A percentile compares a stretch with the other conserved stretches of the same genome.
Evolutionary conservation across 2,888 invertebrate species (phyloP).

Genomic region (Conomelus anceps): DNA sequence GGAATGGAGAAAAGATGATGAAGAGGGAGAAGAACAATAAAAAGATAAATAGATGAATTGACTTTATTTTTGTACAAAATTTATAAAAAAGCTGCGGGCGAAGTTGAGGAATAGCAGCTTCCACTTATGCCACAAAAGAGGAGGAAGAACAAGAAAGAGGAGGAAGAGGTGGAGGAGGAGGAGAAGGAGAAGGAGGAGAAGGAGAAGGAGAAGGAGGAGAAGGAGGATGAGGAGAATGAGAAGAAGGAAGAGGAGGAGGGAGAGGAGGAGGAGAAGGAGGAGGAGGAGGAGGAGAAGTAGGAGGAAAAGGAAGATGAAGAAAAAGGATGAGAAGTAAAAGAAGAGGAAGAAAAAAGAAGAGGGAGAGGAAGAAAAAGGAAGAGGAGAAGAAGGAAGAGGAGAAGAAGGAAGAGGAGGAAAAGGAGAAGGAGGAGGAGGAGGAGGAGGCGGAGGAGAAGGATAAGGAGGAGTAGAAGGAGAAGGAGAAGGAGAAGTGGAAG

Average conservation of each 20-base stretch:
- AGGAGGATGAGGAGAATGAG: too few species aligned
- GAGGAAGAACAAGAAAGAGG: too few species aligned
- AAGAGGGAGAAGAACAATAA: too few species aligned
- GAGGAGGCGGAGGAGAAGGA: not conserved
- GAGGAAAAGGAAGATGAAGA: not conserved
- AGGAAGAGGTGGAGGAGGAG: too few species aligned
- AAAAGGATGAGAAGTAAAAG: not conserved
- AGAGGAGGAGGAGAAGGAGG: not conserved
- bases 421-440: not conserved
- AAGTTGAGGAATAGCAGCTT: too few species aligned
- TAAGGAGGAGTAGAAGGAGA: not conserved
- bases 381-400: not conserved
- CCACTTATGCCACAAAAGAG: too few species aligned
- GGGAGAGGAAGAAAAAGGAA: too few species aligned
- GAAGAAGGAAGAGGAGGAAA: not conserved
- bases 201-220: not conserved
- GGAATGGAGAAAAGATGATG: too few species aligned
- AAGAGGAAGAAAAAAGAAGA: not conserved
- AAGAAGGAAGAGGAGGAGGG: not conserved
- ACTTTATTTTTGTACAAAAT: too few species aligned
- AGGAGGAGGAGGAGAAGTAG: not conserved
- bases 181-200: not conserved
- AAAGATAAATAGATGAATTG: too few species aligned
- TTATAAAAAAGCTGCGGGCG: too few species aligned
- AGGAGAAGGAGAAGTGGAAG: not conserved